Percentiles rank a stretch among this genome's conserved stretches.
Conservation (phyloP, 2,797 vertebrate genomes). For the Percopsis omiscomaycus region DNA sequence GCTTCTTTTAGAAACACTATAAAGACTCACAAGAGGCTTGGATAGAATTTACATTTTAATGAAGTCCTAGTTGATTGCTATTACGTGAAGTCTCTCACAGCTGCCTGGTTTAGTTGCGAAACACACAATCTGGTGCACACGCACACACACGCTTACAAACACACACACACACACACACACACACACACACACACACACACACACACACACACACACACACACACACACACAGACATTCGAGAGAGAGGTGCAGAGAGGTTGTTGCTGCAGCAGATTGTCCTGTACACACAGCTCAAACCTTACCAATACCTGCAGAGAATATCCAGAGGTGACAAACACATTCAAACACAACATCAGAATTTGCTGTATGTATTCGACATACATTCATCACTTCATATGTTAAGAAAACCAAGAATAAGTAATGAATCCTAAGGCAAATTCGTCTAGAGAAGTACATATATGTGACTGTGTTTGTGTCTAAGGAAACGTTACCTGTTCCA, state of each 20-base stretch:
- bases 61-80: slow-evolving; percentile 69
- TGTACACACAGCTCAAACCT: slow-evolving; percentile 42
- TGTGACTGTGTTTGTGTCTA: not conserved
- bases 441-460: no score
- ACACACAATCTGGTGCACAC: not conserved
- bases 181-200: not conserved
- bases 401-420: not conserved
- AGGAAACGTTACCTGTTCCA: slow-evolving; percentile 6
- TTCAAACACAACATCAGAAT: slow-evolving; percentile 6
- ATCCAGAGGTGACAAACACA: slow-evolving; percentile 42
- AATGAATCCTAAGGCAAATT: not conserved
- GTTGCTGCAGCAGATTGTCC: slow-evolving; percentile 58
- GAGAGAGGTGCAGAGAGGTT: slow-evolving; percentile 50
- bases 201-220: slow-evolving; percentile 9
- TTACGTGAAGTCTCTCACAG: slow-evolving; percentile 48
- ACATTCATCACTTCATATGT: no score
- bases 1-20: slow-evolving; percentile 66
- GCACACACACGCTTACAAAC: slow-evolving; percentile 21
- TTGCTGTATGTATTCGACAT: not conserved
- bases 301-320: slow-evolving; percentile 33
- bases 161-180: slow-evolving; percentile 9
- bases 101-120: slow-evolving; percentile 39
- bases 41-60: slow-evolving; percentile 74
- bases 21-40: slow-evolving; percentile 63
- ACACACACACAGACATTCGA: slow-evolving; percentile 22